Evolutionary conservation across 1,140 invertebrate genomes (phyloP).

Genomic region (Listronotus bonariensis): DNA sequence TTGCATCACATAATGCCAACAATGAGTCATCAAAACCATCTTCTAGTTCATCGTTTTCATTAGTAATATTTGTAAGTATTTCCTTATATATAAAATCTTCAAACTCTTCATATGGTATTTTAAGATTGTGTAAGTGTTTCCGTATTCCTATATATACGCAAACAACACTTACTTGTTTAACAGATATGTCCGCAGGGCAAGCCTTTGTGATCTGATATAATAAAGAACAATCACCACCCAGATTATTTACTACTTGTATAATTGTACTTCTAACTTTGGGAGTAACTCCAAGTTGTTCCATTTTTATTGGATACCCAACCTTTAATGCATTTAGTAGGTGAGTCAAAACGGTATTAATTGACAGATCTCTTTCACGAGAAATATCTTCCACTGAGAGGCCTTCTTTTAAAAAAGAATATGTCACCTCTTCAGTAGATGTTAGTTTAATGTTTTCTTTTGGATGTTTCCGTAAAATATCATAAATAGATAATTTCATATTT

Average conservation of each 20-base stretch:
- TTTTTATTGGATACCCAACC: conserved; percentile 43
- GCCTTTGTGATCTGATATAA: conserved; percentile 21
- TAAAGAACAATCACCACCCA: conserved; percentile 12
- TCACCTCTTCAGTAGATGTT: background rate
- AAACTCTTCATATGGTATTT: conserved; percentile 44
- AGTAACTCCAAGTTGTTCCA: conserved; percentile 40
- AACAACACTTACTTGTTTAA: conserved; percentile 41
- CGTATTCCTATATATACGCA: conserved; percentile 41
- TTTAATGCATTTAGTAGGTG: conserved; percentile 42
- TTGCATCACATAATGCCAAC: conserved; percentile 14
- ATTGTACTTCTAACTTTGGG: conserved; percentile 18
- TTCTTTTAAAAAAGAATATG: conserved; percentile 10
- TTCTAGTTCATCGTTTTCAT: background rate
- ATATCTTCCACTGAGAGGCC: conserved; percentile 7
- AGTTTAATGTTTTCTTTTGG: background rate
- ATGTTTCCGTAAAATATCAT: conserved; percentile 35
- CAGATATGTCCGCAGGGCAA: conserved; percentile 42
- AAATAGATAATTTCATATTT: conserved; percentile 15
- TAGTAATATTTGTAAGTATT: background rate
- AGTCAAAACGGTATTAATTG: conserved; percentile 24
- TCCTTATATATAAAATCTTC: conserved; percentile 31
- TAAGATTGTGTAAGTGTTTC: conserved; percentile 36
- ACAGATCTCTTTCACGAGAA: conserved; percentile 20
- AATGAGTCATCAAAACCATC: conserved; percentile 9
- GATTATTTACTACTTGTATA: conserved; percentile 21